Percentiles rank a stretch among this genome's conserved stretches.
Conservation (phyloP, 1,140 invertebrate genomes). For the Pseudomyrmex pallidus region DNA sequence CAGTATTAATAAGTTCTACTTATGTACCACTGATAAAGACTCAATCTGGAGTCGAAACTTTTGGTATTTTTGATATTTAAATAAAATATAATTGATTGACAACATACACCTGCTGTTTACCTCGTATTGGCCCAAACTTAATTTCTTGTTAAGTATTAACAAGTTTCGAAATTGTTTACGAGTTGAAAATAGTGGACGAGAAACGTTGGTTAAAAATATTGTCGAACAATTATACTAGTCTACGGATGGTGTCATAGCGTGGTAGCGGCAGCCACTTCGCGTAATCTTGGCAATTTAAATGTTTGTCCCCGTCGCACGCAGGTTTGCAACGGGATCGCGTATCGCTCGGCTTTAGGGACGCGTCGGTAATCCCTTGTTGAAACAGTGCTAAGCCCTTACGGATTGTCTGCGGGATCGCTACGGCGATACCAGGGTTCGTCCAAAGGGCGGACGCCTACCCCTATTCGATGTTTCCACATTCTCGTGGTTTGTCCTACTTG, state of each 20-base stretch:
- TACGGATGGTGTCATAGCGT: not conserved
- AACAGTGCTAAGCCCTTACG: slow-evolving; percentile 79
- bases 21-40: too few relatives aligned
- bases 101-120: too few relatives aligned
- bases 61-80: too few relatives aligned
- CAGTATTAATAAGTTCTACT: too few relatives aligned
- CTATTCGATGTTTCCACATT: slow-evolving; percentile 53
- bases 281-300: slow-evolving; percentile 81
- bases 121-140: too few relatives aligned
- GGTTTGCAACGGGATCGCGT: slow-evolving; percentile 54
- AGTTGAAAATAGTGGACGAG: too few relatives aligned
- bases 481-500: slow-evolving; percentile 58
- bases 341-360: slow-evolving; percentile 65
- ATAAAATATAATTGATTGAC: too few relatives aligned
- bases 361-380: slow-evolving; percentile 81
- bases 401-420: slow-evolving; percentile 79
- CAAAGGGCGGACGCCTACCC: slow-evolving; percentile 64
- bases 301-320: slow-evolving; percentile 72
- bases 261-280: slow-evolving; percentile 12
- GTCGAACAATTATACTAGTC: too few relatives aligned
- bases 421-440: slow-evolving; percentile 70
- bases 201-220: too few relatives aligned
- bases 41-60: too few relatives aligned
- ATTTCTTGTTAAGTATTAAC: too few relatives aligned
- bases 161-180: too few relatives aligned